Conservation (phyloP, 2,113 vertebrate genomes). For the Halichoeres trimaculatus region DNA sequence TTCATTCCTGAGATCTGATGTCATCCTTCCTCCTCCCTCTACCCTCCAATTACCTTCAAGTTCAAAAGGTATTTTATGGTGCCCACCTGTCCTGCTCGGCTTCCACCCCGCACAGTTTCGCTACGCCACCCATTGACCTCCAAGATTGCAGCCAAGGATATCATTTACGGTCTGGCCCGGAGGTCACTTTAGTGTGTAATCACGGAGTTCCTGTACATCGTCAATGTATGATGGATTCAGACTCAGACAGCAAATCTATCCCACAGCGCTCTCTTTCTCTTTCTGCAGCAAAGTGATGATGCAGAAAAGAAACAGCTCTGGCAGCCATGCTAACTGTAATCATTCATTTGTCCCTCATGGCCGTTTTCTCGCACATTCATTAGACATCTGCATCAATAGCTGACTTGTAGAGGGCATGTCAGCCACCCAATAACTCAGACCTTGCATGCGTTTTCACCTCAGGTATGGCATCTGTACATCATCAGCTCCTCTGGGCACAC, state of each 20-base stretch:
- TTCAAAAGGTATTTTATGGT: conserved; percentile 58
- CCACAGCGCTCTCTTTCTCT: conserved; percentile 25
- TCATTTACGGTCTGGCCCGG: conserved; percentile 66
- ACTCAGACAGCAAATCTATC: conserved; percentile 41
- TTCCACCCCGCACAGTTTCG: conserved; percentile 20
- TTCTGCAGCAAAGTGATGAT: conserved; percentile 40
- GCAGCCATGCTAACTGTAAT: conserved; percentile 51
- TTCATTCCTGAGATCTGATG: conserved; percentile 47
- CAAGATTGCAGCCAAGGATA: conserved; percentile 46
- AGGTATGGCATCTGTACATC: conserved; percentile 48
- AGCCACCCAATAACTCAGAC: conserved; percentile 44
- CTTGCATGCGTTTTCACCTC: conserved; percentile 27
- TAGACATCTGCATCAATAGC: conserved; percentile 55
- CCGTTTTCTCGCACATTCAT: conserved; percentile 42
- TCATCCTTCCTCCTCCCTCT: conserved; percentile 32
- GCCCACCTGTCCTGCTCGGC: conserved; percentile 48
- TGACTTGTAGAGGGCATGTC: conserved; percentile 44
- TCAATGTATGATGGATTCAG: conserved; percentile 53
- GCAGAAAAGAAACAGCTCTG: conserved; percentile 49
- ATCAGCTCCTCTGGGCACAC: conserved; percentile 27
- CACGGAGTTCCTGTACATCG: conserved; percentile 68
- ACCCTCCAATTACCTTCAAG: conserved; percentile 53
- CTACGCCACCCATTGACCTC: conserved; percentile 54
- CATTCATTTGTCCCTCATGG: conserved; percentile 55
- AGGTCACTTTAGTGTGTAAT: conserved; percentile 60